These are phyloP conservation scores for Gastracanthus pulcherrimus DNA, from an alignment of 2,888 invertebrate species.

Conservation along the genomic window DNA sequence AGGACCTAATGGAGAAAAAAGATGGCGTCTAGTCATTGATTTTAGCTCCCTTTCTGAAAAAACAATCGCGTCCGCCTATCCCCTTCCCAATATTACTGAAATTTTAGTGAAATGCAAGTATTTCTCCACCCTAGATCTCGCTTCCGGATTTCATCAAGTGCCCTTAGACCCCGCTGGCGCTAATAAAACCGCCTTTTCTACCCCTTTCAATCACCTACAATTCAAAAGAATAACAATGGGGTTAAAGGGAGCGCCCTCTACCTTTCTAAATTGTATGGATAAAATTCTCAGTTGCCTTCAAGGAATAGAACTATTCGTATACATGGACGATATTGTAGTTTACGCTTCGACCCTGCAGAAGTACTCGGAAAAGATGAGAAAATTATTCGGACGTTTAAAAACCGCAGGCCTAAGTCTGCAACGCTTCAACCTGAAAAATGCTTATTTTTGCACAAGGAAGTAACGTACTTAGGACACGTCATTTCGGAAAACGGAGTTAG, in stretches of 20 bases:
- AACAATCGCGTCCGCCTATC: background rate
- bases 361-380: background rate
- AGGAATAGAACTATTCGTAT: background rate
- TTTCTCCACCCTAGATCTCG: background rate
- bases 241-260: too few species aligned
- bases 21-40: background rate
- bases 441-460: background rate
- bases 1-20: background rate
- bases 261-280: too few species aligned
- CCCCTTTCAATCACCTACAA: too few species aligned
- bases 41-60: background rate
- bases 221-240: too few species aligned
- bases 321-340: constrained; percentile 9
- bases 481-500: background rate
- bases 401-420: background rate
- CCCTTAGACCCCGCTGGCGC: background rate
- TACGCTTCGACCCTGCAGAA: background rate
- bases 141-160: too few species aligned
- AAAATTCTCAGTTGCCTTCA: too few species aligned
- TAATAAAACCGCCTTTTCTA: background rate
- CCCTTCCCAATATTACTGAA: background rate
- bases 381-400: constrained; percentile 7
- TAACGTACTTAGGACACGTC: background rate
- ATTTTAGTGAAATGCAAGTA: background rate
- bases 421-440: constrained; percentile 18